Base-by-base conservation (phyloP, 2,113 vertebrate species). In the Thunnus maccoyii region DNA sequence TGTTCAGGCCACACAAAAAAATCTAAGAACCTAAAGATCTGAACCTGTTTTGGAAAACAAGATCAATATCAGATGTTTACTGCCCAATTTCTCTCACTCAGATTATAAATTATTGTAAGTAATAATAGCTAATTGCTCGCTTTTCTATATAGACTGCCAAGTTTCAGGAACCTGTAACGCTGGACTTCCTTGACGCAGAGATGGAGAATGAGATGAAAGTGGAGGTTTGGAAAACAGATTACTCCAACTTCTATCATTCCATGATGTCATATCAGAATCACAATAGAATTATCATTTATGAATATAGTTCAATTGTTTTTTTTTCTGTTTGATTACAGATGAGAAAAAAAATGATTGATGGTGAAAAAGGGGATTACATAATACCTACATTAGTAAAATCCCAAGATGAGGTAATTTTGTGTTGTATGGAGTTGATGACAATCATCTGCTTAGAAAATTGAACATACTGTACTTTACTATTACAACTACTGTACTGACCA, bases 311-410 rank as follows among this genome's bases (percentile, higher is more conserved):
- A 7, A 68, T 16, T 57, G 20, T 30, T 32, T 20, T 44, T n/a
- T 30, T 47, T 60, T 56, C 46, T 46, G 52, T 47, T 57, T 14
- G 3, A 17, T 22, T 73, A 82, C 84, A 99, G 98, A 98, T 99
- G 89, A 94, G 98, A 71, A 96, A 85, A 88, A 94, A 96, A 85
- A 99, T 99, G 98, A 99, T 99, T 68, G 95, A 98, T 51, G 96
- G 94, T 30, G 57, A 89, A 66, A 96, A 74, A 60, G 97, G 96
- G 50, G 92, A 95, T 86, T 94, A 91, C 78, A 96, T 93, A 9
- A 96, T 99, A 88, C 87, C 91, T 83, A 98, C 97, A 0, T 81
- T 99, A 78, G 95, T 99, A 80, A 99, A 98, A 92, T 99, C 98
- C 69, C 97, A 98, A 76, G 98, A 99, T 95, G 96, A 99, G 97